phyloP scores from a whole-genome alignment of 2,797 vertebrate species.

The Brotula barbata region DNA sequence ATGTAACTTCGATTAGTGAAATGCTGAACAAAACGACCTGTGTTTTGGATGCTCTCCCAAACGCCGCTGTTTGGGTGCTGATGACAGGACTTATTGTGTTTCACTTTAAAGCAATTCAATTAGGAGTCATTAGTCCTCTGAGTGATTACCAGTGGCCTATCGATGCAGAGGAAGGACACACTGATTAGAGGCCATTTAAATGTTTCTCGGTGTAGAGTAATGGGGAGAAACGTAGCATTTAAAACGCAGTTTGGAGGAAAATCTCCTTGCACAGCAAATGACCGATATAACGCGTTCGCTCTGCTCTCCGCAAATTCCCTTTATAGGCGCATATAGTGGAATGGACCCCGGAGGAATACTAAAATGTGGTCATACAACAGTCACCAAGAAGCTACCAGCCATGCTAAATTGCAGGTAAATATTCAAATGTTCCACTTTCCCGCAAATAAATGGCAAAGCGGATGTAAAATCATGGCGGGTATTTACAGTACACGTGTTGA shows the following conservation, averaged over 20 bases:
- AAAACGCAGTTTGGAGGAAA: slow-evolving; percentile 81
- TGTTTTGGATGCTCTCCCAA: slow-evolving; percentile 63
- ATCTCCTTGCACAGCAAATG: slow-evolving; percentile 80
- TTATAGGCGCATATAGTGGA: slow-evolving; percentile 77
- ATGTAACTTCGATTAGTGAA: slow-evolving; percentile 62
- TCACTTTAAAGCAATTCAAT: slow-evolving; percentile 82
- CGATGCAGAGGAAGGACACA: slow-evolving; percentile 79
- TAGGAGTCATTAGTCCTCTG: slow-evolving; percentile 82
- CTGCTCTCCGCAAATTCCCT: slow-evolving; percentile 80
- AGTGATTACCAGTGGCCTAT: slow-evolving; percentile 82
- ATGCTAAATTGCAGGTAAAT: slow-evolving; percentile 75
- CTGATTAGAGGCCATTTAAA: slow-evolving; percentile 86
- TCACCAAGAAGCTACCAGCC: slow-evolving; percentile 61
- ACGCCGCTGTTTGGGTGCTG: slow-evolving; percentile 71
- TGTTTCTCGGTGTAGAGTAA: slow-evolving; percentile 78
- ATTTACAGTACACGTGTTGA: slow-evolving; percentile 72
- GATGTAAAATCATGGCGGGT: slow-evolving; percentile 72
- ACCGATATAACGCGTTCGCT: slow-evolving; percentile 80
- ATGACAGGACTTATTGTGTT: slow-evolving; percentile 75
- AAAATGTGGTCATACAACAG: slow-evolving; percentile 76
- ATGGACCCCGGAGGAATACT: slow-evolving; percentile 80
- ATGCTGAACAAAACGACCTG: slow-evolving; percentile 56
- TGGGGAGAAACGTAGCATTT: slow-evolving; percentile 81
- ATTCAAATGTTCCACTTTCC: slow-evolving; percentile 72
- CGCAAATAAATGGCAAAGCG: slow-evolving; percentile 70